These are phyloP conservation scores for Drosophila trapezifrons DNA, from an alignment of 1,140 invertebrate genomes.

Conservation along the genomic window DNA sequence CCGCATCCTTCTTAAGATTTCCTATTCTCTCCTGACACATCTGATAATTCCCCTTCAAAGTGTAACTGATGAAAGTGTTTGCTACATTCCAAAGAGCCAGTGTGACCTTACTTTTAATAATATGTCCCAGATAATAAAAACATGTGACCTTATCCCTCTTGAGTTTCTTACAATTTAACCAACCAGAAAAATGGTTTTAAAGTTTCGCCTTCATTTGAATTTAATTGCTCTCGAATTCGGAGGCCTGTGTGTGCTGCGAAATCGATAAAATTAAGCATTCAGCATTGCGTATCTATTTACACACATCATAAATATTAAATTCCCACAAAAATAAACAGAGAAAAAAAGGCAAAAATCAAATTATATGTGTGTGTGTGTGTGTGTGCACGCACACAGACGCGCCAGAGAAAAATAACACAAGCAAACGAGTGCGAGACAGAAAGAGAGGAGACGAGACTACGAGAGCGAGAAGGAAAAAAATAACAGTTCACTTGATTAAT, in stretches of 20 bases:
- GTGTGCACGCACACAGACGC: slow-evolving; percentile 19
- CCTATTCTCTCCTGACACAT: too few relatives aligned
- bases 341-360: slow-evolving; percentile 31
- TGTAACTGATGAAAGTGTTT: too few relatives aligned
- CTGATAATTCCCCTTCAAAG: too few relatives aligned
- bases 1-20: too few relatives aligned
- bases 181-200: slow-evolving; percentile 11
- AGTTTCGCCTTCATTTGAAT: slow-evolving; percentile 4
- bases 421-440: slow-evolving; percentile 32
- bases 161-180: not conserved
- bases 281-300: slow-evolving; percentile 79
- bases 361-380: slow-evolving; percentile 16
- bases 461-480: slow-evolving; percentile 18
- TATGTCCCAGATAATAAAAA: too few relatives aligned
- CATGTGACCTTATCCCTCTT: too few relatives aligned
- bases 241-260: slow-evolving; percentile 39
- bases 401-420: slow-evolving; percentile 31
- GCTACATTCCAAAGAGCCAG: too few relatives aligned
- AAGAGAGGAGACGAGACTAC: slow-evolving; percentile 4
- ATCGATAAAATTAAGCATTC: slow-evolving; percentile 78
- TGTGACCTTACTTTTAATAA: not conserved
- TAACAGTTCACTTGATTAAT: slow-evolving; percentile 76
- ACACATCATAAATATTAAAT: slow-evolving; percentile 80
- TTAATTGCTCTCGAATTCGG: slow-evolving; percentile 24
- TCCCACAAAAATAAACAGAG: slow-evolving; percentile 59